These are phyloP conservation scores for Drosophila kikkawai DNA, from an alignment of 1,140 invertebrate species.

Conservation along the genomic window DNA sequence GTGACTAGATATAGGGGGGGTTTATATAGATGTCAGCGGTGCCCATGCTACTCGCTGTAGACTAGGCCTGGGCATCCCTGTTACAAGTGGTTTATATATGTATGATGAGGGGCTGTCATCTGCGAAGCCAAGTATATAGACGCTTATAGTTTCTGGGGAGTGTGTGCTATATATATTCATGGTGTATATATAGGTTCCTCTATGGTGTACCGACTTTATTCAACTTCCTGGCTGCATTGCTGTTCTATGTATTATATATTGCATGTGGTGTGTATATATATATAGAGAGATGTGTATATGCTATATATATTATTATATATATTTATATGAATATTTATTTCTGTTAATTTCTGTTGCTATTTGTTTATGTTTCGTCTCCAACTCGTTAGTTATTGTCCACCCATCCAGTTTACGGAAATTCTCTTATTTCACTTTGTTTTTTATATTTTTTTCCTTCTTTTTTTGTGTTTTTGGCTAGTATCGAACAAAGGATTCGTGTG, in stretches of 20 bases:
- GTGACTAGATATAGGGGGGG: constrained; percentile 17
- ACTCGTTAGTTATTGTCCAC: constrained; percentile 83
- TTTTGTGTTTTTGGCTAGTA: constrained; percentile 7
- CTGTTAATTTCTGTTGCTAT: constrained; percentile 55
- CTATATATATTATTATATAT: constrained; percentile 61
- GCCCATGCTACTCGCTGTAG: background rate
- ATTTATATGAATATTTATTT: constrained; percentile 77
- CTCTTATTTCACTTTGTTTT: constrained; percentile 66
- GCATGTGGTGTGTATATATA: constrained; percentile 29
- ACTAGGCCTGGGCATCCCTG: background rate
- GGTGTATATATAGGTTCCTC: constrained; percentile 9
- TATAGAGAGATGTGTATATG: constrained; percentile 23
- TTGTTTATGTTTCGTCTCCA: constrained; percentile 45
- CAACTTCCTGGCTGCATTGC: constrained; percentile 64
- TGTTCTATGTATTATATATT: constrained; percentile 23
- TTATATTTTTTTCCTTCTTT: constrained; percentile 20
- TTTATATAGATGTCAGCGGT: constrained; percentile 16
- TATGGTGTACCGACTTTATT: constrained; percentile 18
- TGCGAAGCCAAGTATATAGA: constrained; percentile 26
- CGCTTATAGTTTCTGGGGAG: constrained; percentile 11
- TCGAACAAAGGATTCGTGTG: constrained; percentile 15
- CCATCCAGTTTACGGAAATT: constrained; percentile 84
- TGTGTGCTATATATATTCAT: constrained; percentile 23
- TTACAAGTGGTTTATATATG: background rate
- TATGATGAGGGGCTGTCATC: background rate